Evolutionary conservation across 2,797 vertebrate genomes (phyloP).

Genomic region (Chrysocyon brachyurus): DNA sequence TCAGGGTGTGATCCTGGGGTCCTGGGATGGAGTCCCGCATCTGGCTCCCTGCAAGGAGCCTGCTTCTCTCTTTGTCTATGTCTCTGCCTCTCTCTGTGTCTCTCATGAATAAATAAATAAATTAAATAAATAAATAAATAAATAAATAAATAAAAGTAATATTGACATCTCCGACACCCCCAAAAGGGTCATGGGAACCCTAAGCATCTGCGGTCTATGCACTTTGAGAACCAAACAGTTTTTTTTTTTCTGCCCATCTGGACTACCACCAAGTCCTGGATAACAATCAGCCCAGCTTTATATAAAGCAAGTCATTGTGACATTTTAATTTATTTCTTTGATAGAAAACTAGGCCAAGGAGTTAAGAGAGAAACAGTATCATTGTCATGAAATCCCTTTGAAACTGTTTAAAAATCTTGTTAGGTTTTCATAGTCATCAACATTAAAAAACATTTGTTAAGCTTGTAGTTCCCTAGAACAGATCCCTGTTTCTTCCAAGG

Average conservation of each 20-base stretch:
- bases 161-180: background rate
- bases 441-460: slow-evolving; percentile 47
- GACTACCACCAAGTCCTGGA: background rate
- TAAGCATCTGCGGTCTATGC: background rate
- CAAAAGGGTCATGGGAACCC: background rate
- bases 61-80: too few relatives aligned
- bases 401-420: slow-evolving; percentile 32
- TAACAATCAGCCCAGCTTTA: background rate
- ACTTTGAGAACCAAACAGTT: slow-evolving; percentile 24
- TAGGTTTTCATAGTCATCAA: slow-evolving; percentile 4
- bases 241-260: background rate
- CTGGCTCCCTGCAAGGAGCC: too few relatives aligned
- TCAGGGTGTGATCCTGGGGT: too few relatives aligned
- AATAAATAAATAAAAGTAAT: background rate
- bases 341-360: slow-evolving; percentile 58
- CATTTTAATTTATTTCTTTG: slow-evolving; percentile 52
- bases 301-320: slow-evolving; percentile 33
- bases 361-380: slow-evolving; percentile 36
- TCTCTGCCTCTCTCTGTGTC: too few relatives aligned
- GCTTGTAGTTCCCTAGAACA: slow-evolving; percentile 17
- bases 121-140: too few relatives aligned
- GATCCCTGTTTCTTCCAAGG: background rate
- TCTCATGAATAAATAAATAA: too few relatives aligned
- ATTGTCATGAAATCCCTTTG: slow-evolving; percentile 45
- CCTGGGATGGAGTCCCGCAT: too few relatives aligned